Evolutionary conservation across 2,888 invertebrate genomes (phyloP).

Genomic region (Hypomecis atomaria): DNA sequence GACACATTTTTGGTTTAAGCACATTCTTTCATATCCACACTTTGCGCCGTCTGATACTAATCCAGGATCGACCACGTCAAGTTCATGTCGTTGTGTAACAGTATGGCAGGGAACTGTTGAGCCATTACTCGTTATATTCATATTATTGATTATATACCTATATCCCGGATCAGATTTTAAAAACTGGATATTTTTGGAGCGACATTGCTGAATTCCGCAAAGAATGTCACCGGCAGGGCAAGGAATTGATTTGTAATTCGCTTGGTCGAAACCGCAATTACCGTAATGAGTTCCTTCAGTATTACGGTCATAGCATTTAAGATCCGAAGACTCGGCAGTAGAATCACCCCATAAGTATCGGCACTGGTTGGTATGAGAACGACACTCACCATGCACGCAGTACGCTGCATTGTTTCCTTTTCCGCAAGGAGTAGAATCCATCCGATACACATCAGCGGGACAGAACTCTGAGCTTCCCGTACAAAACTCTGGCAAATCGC

Average conservation of each 20-base stretch:
- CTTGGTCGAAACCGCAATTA: conserved; percentile 97
- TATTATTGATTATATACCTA: conserved; percentile 91
- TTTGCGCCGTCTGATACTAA: conserved; percentile 7
- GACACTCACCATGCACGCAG: conserved; percentile 95
- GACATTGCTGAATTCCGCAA: conserved; percentile 98
- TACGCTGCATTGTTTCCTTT: conserved; percentile 88
- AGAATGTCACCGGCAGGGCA: conserved; percentile 88
- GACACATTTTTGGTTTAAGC: conserved; percentile 3
- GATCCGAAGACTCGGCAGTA: conserved; percentile 92
- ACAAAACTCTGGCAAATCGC: conserved; percentile 98
- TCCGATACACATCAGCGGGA: conserved; percentile 94
- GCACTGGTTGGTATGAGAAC: conserved; percentile 96
- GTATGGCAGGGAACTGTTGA: background rate
- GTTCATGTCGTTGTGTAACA: background rate
- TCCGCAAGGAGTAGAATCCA: conserved; percentile 93
- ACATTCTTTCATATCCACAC: conserved; percentile 10
- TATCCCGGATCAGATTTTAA: conserved; percentile 98
- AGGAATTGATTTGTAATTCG: conserved; percentile 88
- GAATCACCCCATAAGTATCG: conserved; percentile 95
- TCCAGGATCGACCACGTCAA: background rate
- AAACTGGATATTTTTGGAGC: conserved; percentile 93
- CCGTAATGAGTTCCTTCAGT: conserved; percentile 92
- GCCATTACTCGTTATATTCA: conserved; percentile 90
- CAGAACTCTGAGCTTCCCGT: conserved; percentile 97
- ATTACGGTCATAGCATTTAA: conserved; percentile 93